Conservation (phyloP, 2,888 invertebrate species). For the Pachymerium ferrugineum region DNA sequence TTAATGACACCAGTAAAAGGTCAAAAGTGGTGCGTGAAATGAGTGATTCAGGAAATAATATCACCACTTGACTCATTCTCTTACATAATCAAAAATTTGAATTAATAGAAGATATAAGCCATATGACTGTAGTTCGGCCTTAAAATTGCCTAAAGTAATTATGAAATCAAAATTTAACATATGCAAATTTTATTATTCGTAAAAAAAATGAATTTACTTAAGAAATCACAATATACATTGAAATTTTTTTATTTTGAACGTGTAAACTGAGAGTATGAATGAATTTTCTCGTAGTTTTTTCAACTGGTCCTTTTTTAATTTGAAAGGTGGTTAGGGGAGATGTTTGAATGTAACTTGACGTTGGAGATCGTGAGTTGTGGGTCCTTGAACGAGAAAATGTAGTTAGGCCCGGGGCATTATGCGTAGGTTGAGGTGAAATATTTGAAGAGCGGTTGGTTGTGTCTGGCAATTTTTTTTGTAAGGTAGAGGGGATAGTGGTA, state of each 20-base stretch:
- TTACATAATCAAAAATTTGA: constrained; percentile 8
- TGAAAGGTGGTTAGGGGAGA: background rate
- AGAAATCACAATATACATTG: no score
- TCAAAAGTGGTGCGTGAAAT: background rate
- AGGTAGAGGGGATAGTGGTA: background rate
- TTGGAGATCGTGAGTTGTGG: constrained; percentile 17
- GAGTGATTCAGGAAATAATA: background rate
- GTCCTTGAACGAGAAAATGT: constrained; percentile 18
- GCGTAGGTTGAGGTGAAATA: constrained; percentile 17
- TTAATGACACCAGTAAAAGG: constrained; percentile 9
- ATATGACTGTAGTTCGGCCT: background rate
- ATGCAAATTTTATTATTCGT: no score
- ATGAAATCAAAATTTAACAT: background rate
- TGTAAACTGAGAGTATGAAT: constrained; percentile 11
- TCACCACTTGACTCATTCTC: background rate
- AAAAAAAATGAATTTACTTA: no score
- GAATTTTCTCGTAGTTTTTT: constrained; percentile 10
- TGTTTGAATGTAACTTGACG: constrained; percentile 4
- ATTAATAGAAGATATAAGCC: background rate
- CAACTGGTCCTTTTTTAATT: background rate
- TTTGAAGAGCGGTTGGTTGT: constrained; percentile 5
- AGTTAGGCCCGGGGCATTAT: constrained; percentile 2
- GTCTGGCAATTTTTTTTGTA: background rate
- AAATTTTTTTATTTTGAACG: background rate
- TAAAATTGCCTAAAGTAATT: background rate